phyloP scores from a whole-genome alignment of 2,113 vertebrate genomes.

The Poecile atricapillus region DNA sequence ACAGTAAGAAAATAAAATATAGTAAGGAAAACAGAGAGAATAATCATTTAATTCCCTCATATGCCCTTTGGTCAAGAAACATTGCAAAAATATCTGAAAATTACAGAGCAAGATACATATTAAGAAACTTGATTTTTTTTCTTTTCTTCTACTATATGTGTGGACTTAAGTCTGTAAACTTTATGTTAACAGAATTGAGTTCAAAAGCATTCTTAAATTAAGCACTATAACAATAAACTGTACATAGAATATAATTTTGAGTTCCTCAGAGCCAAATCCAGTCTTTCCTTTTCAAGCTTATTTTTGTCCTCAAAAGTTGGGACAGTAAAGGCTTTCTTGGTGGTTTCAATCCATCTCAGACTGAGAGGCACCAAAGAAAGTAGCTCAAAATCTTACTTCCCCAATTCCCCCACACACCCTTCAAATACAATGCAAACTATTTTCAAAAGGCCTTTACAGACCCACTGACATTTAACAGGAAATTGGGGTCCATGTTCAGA shows the following conservation, averaged over 20 bases:
- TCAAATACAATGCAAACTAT: not conserved
- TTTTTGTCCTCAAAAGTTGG: not conserved
- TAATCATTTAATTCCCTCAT: not conserved
- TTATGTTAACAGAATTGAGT: not conserved
- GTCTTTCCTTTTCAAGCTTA: not conserved
- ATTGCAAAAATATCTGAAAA: not conserved
- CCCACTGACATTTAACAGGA: not conserved
- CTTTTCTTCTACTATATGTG: not conserved
- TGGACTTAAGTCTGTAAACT: not conserved
- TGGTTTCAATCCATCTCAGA: not conserved
- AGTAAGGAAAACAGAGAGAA: not conserved
- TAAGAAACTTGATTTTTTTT: not conserved
- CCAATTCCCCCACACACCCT: not conserved
- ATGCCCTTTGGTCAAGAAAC: not conserved
- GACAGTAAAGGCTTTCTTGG: not conserved
- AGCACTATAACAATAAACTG: not conserved
- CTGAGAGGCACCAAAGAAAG: not conserved
- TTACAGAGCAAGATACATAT: not conserved
- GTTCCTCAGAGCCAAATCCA: not conserved
- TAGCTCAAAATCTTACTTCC: not conserved
- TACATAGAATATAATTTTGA: not conserved
- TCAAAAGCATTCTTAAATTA: not conserved
- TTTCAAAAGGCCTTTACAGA: not conserved
- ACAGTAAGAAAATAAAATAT: not conserved
- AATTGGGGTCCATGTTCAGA: not conserved